These are phyloP conservation scores for Sylvicola cinctus DNA, from an alignment of 2,888 invertebrate species.

Conservation along the genomic window DNA sequence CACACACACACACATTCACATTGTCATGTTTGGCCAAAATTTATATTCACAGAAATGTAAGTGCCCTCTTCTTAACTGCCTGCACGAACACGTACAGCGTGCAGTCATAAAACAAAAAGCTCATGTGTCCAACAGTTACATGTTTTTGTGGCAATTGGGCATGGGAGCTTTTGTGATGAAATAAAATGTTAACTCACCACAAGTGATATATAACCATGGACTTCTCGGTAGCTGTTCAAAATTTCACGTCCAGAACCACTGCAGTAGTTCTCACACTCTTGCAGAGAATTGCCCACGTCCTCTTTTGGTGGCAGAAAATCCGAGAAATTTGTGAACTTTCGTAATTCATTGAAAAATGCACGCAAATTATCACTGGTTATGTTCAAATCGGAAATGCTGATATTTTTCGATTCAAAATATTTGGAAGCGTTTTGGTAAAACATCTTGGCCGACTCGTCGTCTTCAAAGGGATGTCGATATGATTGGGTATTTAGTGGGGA, in stretches of 20 bases:
- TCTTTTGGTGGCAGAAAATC: slow-evolving; percentile 1
- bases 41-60: no score
- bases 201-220: slow-evolving; percentile 68
- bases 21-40: neutral
- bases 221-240: slow-evolving; percentile 39
- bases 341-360: slow-evolving; percentile 6
- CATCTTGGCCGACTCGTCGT: no score
- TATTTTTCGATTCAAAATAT: slow-evolving; percentile 5
- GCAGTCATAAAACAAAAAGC: neutral
- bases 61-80: no score
- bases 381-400: slow-evolving; percentile 5
- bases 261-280: slow-evolving; percentile 30
- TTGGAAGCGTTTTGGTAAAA: no score
- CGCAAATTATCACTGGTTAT: slow-evolving; percentile 6
- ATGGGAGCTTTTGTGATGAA: no score
- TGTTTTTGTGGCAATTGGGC: no score
- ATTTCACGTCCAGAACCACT: slow-evolving; percentile 35
- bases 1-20: slow-evolving; percentile 3
- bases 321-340: slow-evolving; percentile 2
- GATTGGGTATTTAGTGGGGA: no score
- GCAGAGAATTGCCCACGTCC: neutral
- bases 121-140: no score
- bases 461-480: no score
- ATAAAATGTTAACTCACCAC: slow-evolving; percentile 34
- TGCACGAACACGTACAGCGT: neutral